Evolutionary conservation across 2,113 vertebrate species (phyloP).

Genomic region (Aptenodytes patagonicus): DNA sequence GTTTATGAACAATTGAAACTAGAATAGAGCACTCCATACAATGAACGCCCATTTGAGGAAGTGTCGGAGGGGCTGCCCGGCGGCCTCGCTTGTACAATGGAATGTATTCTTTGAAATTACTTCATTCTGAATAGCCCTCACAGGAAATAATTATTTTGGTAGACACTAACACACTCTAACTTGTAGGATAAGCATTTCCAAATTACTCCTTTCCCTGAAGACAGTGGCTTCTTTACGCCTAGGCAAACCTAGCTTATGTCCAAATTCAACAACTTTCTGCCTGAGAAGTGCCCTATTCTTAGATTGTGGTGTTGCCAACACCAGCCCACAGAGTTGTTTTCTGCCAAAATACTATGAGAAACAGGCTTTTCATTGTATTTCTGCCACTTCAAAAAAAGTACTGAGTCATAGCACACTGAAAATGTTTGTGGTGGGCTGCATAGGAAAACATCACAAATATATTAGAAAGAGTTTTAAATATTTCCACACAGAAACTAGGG

Average conservation of each 20-base stretch:
- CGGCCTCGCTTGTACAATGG: constrained; percentile 35
- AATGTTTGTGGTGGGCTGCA: constrained; percentile 65
- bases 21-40: not conserved
- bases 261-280: constrained; percentile 72
- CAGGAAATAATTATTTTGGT: constrained; percentile 75
- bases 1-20: not conserved
- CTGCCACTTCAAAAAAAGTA: constrained; percentile 56
- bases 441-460: constrained; percentile 60
- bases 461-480: constrained; percentile 65
- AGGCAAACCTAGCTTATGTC: constrained; percentile 58
- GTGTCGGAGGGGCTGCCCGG: not conserved
- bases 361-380: constrained; percentile 75
- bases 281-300: constrained; percentile 72
- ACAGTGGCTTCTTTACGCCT: constrained; percentile 62
- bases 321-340: constrained; percentile 45
- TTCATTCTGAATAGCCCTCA: constrained; percentile 60
- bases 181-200: constrained; percentile 68
- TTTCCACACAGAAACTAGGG: not conserved
- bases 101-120: constrained; percentile 66
- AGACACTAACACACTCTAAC: constrained; percentile 56
- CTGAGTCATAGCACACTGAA: constrained; percentile 68
- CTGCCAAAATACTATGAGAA: constrained; percentile 67
- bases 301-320: constrained; percentile 63
- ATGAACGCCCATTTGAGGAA: constrained; percentile 33
- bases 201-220: constrained; percentile 36